Base-by-base conservation (phyloP, 2,888 invertebrate genomes). In the Penaeus monodon region DNA sequence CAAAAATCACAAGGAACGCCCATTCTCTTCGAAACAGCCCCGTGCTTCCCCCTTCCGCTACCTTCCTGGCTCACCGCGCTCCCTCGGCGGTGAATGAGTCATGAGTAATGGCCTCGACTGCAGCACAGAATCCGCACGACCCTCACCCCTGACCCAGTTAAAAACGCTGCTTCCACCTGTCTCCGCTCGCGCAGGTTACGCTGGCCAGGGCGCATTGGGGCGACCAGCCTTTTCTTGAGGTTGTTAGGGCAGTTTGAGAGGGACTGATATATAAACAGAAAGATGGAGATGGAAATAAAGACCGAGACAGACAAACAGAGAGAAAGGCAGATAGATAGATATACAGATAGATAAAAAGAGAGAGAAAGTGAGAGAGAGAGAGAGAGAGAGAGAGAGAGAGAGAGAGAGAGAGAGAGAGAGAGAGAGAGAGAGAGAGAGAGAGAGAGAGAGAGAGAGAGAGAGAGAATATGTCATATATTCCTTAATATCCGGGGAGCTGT, bases 391-490 rank as follows among this genome's bases (percentile, higher is more conserved):
- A 49, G 79, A 79, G 63, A 49, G 79, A n/a, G 68, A 66, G 63
- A 57, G 65, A 73, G 73, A 73, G 44, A 74, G 79, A 63, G 79
- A 27, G 63, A 79, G 79, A 64, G 79, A 79, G 79, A 22, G 84
- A n/a, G 87, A 27, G 66, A 44, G 44, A 64, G 76, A 70, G 76
- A 14, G 66, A n/a, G 65, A 44, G 68, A 83, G 81, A n/a, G 38
- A 81, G 44, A 81, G 33, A 27, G 22, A 38, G 38, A 3, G 70
- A 70, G 70, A 27, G 70, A 70, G 70, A 70, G 70, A 70, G 70
- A 70, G 70, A 70, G 29, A 70, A 24, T n/a, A 27, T n/a, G 20
- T 24, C 65, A 24, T n/a, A 65, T 20, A 20, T n/a, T 65, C 29
- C 44, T 44, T 73, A 24, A 20, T 6, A 27, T 27, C 4, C 29